These are phyloP conservation scores for Cantharis lateralis DNA, from an alignment of 2,888 invertebrate species.

Conservation along the genomic window DNA sequence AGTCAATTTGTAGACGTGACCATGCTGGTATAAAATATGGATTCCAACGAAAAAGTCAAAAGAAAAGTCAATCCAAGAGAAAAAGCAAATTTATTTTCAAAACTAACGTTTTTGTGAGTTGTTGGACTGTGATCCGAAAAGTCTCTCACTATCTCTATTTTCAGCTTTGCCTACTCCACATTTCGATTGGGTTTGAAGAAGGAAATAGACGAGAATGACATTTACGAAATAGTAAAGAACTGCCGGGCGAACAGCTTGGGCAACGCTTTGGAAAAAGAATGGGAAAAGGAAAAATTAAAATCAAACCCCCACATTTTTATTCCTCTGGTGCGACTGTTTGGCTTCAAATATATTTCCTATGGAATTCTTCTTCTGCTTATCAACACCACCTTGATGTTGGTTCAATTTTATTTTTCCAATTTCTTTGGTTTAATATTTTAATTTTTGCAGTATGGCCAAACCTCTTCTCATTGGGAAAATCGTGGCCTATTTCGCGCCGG, in stretches of 20 bases:
- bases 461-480: slow-evolving; percentile 69
- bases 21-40: slow-evolving; percentile 52
- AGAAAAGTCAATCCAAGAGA: slow-evolving; percentile 67
- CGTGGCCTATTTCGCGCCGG: slow-evolving; percentile 67
- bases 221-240: slow-evolving; percentile 60
- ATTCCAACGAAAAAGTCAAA: slow-evolving; percentile 59
- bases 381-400: slow-evolving; percentile 2
- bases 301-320: neutral
- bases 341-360: slow-evolving; percentile 12
- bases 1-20: neutral
- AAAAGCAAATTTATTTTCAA: slow-evolving; percentile 66
- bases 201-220: slow-evolving; percentile 65
- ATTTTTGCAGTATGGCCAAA: slow-evolving; percentile 61
- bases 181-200: slow-evolving; percentile 67
- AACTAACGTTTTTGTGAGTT: slow-evolving; percentile 70
- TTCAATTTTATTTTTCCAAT: neutral
- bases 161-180: slow-evolving; percentile 67
- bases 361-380: slow-evolving; percentile 10
- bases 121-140: neutral
- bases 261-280: slow-evolving; percentile 51
- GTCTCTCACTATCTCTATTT: slow-evolving; percentile 25
- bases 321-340: slow-evolving; percentile 21
- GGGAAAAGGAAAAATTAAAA: slow-evolving; percentile 37
- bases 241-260: slow-evolving; percentile 60
- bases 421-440: neutral